Base-by-base conservation (phyloP, 2,113 vertebrate species). In the Alaudala cheleensis region DNA sequence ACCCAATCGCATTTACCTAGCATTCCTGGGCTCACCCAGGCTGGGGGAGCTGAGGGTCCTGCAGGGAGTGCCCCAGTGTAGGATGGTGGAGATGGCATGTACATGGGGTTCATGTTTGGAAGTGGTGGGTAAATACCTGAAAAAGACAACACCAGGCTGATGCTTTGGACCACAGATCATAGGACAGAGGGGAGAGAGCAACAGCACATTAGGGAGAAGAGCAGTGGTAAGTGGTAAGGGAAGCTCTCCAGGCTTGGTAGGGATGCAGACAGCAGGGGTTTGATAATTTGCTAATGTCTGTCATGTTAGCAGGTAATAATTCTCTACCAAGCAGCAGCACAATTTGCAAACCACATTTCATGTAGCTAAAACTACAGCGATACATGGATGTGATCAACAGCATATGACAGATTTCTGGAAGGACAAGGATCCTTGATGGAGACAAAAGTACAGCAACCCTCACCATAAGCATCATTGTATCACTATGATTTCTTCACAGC, bases 61-160 rank as follows among this genome's bases (percentile, higher is more conserved):
- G 93, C 73, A 58, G 94, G 90, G 80, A 95, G 77, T 5, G 81
- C 98, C 42, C 98, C 98, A 1, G 98, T 98, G 91, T 98, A 99
- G 5, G 98, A 98, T 3, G 98, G 98, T 91, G 99, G 99, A 34
- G 98, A 98, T 39, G 98, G 97, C 98, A 98, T 95, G 95, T 98
- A 98, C 78, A 97, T 39, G 0, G 97, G 66, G 62, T 94, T 96
- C 88, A 94, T 93, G 67, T 95, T 94, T 39, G 97, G 98, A 34
- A 98, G 97, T 28, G 98, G 94, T 85, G 98, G 98, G 95, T 98
- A 98, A 96, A 98, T 98, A 95, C 98, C 98, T 99, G 94, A 42
- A 87, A 97, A 90, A 87, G 69, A 83, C 19, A 74, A 72, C 16
- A 72, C 3, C 1, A 0, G 31, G 47, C 4, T 61, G n/a, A 65